phyloP scores from a whole-genome alignment of 2,888 invertebrate species.

The Xestoiulus laeticollis region DNA sequence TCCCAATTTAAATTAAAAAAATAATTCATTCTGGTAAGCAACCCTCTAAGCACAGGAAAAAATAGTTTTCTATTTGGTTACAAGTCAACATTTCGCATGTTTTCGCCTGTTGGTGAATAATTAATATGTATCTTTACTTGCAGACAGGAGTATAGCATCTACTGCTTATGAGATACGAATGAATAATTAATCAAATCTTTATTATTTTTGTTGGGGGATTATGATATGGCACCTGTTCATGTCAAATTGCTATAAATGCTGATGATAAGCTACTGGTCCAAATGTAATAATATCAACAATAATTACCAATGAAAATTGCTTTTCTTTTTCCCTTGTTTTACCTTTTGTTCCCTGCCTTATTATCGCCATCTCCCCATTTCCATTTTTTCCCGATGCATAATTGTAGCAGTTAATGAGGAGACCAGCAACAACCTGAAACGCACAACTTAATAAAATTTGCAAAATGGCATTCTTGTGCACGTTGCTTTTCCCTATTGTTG shows the following conservation, averaged over 20 bases:
- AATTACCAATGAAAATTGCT: background rate
- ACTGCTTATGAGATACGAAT: background rate
- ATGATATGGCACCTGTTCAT: background rate
- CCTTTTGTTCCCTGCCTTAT: background rate
- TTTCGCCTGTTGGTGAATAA: too few species aligned
- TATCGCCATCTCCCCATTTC: background rate
- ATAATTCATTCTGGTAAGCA: too few species aligned
- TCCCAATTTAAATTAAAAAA: too few species aligned
- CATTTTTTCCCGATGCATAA: conserved; percentile 14
- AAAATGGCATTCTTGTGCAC: background rate
- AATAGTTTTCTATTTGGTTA: too few species aligned
- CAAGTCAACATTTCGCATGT: too few species aligned
- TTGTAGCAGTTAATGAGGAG: background rate
- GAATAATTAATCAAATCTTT: background rate
- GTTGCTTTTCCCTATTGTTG: background rate
- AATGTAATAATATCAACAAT: background rate
- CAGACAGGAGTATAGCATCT: too few species aligned
- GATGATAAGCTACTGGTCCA: background rate
- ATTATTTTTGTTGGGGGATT: background rate
- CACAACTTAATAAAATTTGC: background rate
- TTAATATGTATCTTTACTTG: too few species aligned
- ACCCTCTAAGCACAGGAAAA: too few species aligned
- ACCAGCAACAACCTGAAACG: background rate
- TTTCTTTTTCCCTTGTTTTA: background rate
- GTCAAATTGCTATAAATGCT: background rate